A percentile compares a stretch with the other conserved stretches of the same genome.
Conservation (phyloP, 2,113 vertebrate genomes). For the Rhabdornis inornatus region DNA sequence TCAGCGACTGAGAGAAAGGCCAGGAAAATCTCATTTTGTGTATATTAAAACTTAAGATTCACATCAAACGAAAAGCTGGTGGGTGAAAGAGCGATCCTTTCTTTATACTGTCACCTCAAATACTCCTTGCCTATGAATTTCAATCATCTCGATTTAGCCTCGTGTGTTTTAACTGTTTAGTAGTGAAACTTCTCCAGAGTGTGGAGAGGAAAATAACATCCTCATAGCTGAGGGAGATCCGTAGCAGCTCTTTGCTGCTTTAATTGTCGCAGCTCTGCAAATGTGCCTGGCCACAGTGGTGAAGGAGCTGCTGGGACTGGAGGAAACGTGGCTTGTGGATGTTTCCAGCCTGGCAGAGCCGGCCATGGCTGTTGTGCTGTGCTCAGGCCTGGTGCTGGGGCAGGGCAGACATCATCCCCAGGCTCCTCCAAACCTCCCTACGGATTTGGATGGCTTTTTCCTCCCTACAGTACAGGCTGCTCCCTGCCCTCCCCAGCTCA, state of each 20-base stretch:
- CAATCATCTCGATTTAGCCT: neutral
- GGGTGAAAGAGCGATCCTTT: neutral
- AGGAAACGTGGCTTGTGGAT: neutral
- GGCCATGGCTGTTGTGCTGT: neutral
- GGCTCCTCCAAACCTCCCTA: neutral
- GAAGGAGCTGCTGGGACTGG: neutral
- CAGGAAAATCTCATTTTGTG: neutral
- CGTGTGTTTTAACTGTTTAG: slow-evolving; percentile 15
- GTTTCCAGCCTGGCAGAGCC: neutral
- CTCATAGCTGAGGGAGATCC: rapidly evolving
- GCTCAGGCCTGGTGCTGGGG: neutral
- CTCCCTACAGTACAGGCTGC: neutral
- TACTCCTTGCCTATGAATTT: neutral
- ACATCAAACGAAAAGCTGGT: neutral
- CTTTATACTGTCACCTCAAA: slow-evolving; percentile 13
- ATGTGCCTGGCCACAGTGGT: neutral
- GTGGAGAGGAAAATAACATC: neutral
- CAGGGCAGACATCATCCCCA: neutral
- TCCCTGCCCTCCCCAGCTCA: neutral
- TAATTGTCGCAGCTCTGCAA: neutral
- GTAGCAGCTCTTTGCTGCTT: neutral
- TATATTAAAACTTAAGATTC: neutral
- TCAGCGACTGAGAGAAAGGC: neutral
- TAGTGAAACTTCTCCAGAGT: neutral
- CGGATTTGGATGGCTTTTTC: neutral